Percentiles rank a stretch among this genome's conserved stretches.
Evolutionary conservation across 2,797 vertebrate genomes (phyloP).

Genomic region (Cyclopterus lumpus): DNA sequence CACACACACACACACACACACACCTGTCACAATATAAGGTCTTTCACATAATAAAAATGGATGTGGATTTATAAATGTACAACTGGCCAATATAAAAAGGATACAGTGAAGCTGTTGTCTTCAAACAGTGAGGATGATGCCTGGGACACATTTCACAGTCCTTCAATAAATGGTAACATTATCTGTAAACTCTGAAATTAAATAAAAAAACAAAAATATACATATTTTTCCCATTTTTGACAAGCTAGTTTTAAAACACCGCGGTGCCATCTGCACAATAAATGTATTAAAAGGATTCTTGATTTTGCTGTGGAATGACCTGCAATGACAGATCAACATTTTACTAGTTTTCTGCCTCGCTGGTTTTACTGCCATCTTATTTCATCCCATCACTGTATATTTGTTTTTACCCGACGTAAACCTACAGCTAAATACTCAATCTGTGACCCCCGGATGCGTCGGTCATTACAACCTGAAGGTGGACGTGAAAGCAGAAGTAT

Average conservation of each 20-base stretch:
- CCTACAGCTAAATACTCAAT: slow-evolving; percentile 44
- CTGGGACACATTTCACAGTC: background rate
- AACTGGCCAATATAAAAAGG: no score
- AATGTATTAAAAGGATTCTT: background rate
- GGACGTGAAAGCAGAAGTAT: slow-evolving; percentile 42
- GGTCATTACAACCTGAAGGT: slow-evolving; percentile 50
- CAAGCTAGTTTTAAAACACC: background rate
- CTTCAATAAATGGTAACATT: background rate
- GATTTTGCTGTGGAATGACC: background rate
- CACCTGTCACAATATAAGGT: background rate
- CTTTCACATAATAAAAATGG: background rate
- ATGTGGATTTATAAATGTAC: background rate
- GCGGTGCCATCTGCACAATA: background rate
- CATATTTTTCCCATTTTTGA: background rate
- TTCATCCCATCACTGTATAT: background rate
- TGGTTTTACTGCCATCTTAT: background rate
- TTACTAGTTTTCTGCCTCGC: background rate
- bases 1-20: no score
- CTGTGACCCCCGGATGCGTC: slow-evolving; percentile 48
- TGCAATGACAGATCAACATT: background rate
- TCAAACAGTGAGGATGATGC: no score
- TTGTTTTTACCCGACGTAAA: slow-evolving; percentile 10
- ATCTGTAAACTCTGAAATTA: background rate
- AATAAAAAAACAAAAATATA: background rate
- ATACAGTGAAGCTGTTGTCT: background rate